Conservation (phyloP, 23 tunicate genomes). For the Botrylloides violaceus region DNA sequence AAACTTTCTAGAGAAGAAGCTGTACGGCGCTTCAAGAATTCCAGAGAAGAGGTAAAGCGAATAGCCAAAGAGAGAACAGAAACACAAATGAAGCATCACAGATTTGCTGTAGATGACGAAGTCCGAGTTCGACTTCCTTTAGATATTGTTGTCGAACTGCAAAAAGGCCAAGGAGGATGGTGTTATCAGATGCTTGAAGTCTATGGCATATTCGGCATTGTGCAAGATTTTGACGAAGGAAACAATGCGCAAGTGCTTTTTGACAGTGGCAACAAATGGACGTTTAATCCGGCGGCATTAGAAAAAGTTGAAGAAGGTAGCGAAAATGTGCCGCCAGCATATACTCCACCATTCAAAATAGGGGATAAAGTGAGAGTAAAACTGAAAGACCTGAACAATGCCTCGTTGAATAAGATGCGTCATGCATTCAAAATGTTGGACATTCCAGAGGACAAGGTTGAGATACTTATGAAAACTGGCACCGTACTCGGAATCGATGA, state of each 20-base stretch:
- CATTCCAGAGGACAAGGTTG: constrained; percentile 9
- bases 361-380: constrained; percentile 22
- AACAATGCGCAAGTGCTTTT: constrained; percentile 21
- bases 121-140: constrained; percentile 25
- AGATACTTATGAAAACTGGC: constrained; percentile 16
- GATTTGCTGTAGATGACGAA: constrained; percentile 4
- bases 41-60: not conserved
- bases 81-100: not conserved
- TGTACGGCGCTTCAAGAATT: constrained; percentile 8
- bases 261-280: constrained; percentile 27
- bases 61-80: not conserved
- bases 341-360: constrained; percentile 5
- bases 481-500: constrained; percentile 20
- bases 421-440: not conserved
- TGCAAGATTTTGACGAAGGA: constrained; percentile 15
- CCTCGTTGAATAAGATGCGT: constrained; percentile 2
- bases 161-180: constrained; percentile 28
- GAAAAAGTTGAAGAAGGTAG: not conserved
- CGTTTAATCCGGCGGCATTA: constrained; percentile 12
- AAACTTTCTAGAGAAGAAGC: constrained; percentile 14
- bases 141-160: constrained; percentile 15
- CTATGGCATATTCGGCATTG: constrained; percentile 1
- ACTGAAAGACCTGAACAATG: constrained; percentile 7
- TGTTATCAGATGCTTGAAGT: constrained; percentile 28
- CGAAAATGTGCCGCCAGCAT: not conserved